Percentiles rank a stretch among this genome's conserved stretches.
Evolutionary conservation across 2,888 invertebrate genomes (phyloP).

Genomic region (Apoda limacodes): DNA sequence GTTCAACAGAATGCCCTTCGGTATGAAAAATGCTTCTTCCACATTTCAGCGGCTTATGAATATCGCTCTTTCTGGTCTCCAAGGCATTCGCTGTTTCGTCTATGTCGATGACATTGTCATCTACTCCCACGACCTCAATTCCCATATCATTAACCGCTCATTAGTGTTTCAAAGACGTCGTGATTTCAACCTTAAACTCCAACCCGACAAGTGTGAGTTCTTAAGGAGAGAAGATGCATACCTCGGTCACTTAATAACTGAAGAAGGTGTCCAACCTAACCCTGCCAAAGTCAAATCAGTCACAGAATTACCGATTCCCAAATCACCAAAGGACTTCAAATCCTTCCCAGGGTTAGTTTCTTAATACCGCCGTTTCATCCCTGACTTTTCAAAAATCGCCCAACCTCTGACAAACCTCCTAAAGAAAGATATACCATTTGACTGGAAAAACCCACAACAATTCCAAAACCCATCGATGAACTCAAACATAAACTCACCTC

Average conservation of each 20-base stretch:
- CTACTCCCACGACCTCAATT: too few relatives aligned
- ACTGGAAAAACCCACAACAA: constrained; percentile 18
- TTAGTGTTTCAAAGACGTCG: constrained; percentile 5
- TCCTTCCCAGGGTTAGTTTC: too few relatives aligned
- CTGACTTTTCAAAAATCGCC: constrained; percentile 25
- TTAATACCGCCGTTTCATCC: constrained; percentile 37
- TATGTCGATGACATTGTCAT: too few relatives aligned
- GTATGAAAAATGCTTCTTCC: constrained; percentile 1
- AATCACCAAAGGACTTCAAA: constrained; percentile 20
- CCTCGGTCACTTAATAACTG: too few relatives aligned
- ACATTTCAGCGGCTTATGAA: constrained; percentile 19
- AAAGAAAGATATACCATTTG: constrained; percentile 20
- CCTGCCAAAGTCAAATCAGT: constrained; percentile 21
- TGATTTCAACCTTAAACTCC: too few relatives aligned
- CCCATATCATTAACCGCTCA: too few relatives aligned
- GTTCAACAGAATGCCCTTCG: neutral
- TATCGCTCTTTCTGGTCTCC: constrained; percentile 9
- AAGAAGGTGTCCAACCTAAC: too few relatives aligned
- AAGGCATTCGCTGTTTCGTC: too few relatives aligned
- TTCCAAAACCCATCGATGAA: constrained; percentile 28
- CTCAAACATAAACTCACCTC: too few relatives aligned
- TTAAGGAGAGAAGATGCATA: constrained; percentile 5
- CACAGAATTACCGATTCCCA: constrained; percentile 18
- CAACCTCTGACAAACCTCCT: too few relatives aligned
- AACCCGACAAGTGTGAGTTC: constrained; percentile 9